phyloP scores from a whole-genome alignment of 2,797 vertebrate species.

The Semotilus atromaculatus region DNA sequence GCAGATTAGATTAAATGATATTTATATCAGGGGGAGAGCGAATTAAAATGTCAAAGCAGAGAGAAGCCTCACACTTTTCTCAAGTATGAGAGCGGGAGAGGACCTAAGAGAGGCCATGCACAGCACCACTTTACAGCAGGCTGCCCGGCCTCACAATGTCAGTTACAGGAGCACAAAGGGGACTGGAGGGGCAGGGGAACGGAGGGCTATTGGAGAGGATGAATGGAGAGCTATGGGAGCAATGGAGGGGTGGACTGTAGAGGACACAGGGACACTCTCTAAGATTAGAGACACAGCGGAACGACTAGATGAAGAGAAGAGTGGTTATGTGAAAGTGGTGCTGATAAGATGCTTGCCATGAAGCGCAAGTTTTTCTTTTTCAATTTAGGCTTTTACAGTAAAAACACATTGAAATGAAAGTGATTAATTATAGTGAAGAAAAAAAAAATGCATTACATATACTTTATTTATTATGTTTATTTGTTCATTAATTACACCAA shows the following conservation, averaged over 20 bases:
- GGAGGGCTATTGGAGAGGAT: conserved; percentile 38
- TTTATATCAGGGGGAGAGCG: conserved; percentile 79
- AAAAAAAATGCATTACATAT: neutral
- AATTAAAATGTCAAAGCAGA: conserved; percentile 77
- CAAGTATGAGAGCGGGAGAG: conserved; percentile 38
- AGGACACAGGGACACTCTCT: conserved; percentile 38
- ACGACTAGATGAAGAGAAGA: neutral
- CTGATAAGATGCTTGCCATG: neutral
- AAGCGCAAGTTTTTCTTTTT: neutral
- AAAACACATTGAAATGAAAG: neutral
- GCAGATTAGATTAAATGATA: conserved; percentile 81
- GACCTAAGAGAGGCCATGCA: conserved; percentile 61
- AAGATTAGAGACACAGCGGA: conserved; percentile 20
- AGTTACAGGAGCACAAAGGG: conserved; percentile 71
- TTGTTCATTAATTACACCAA: neutral
- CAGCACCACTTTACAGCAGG: conserved; percentile 71
- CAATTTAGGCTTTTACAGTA: neutral
- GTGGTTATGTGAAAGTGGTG: conserved; percentile 9
- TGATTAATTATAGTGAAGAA: neutral
- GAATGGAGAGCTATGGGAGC: conserved; percentile 63
- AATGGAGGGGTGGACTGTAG: conserved; percentile 74
- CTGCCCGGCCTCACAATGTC: conserved; percentile 71
- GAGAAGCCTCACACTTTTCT: conserved; percentile 47
- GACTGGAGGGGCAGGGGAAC: conserved; percentile 57
- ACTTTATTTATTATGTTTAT: neutral